Evolutionary conservation across 2,888 invertebrate genomes (phyloP), one percentile per base, ranked within the genome.

Genomic region (Macrophya alboannulata): DNA sequence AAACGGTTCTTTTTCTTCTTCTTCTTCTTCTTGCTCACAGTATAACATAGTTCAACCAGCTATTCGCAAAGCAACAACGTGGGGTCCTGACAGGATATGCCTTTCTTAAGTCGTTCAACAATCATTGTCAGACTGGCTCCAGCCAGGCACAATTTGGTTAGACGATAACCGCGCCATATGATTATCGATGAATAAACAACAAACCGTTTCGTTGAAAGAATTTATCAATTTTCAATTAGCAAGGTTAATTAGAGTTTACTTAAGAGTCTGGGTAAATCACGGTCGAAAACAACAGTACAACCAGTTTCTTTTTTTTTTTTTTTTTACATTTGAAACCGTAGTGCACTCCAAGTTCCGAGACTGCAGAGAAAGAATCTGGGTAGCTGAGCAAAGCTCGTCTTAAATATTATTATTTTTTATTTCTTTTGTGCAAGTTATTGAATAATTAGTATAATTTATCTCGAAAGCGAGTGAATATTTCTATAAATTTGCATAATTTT

Each of bases 1-100:
- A 25, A 62, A 62, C 25, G 25, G 62, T 62, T 62, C 62, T 21
- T 68, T 12, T 68, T 3, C 12, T 15, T 37, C 37, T 71, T 71
- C 17, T 37, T 12, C n/a, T 71, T 71, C 4, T 12, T 40, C 17
- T 5, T 31, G 1, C 25, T 65, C 5, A 17, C 17, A 71, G 40
- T 25, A 43, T 21, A n/a, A 55, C 4, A 74, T 45, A 45, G 40
- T 74, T 74, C 72, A 74, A n/a, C 4, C 72, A 31, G 31, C 3
- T n/a, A 74, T 74, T 74, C 72, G 21, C 72, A 45, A 43, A 74
- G n/a, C 45, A 12, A 74, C 21, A 74, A 74, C 45, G 45, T 45
- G n/a, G 45, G 10, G 43, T 45, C 45, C 45, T n/a, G 43, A 45
- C 72, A 45, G 72, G 72, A 74, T 45, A 74, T 74, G 10, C 72